Conservation (phyloP, 1,140 invertebrate genomes). For the Lineus longissimus region DNA sequence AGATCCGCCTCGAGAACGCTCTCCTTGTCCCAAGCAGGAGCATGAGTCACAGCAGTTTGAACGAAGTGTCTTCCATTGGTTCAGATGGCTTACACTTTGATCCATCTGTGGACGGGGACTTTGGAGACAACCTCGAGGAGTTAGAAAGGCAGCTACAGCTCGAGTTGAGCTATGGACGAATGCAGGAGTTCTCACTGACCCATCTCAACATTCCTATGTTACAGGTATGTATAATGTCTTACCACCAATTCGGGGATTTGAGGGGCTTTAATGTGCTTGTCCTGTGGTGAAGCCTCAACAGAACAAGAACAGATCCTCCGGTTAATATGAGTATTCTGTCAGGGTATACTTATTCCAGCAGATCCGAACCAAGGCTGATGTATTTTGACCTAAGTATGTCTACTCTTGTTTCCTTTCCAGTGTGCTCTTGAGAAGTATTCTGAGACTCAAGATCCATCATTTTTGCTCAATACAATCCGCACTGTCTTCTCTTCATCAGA, state of each 20-base stretch:
- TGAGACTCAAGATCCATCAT: conserved; percentile 9
- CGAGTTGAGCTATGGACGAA: background rate
- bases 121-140: background rate
- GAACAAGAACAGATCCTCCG: no score
- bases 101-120: background rate
- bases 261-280: no score
- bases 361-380: no score
- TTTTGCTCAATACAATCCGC: conserved; percentile 8
- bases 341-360: no score
- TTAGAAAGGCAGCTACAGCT: background rate
- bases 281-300: no score
- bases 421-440: conserved; percentile 1
- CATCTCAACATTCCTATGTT: conserved; percentile 9
- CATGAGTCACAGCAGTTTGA: background rate
- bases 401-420: background rate
- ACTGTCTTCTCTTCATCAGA: conserved; percentile 8
- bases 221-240: background rate
- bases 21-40: background rate
- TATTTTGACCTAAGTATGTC: no score
- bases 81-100: background rate
- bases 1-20: background rate
- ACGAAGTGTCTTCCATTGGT: background rate
- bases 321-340: no score
- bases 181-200: conserved; percentile 4
- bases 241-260: no score